phyloP scores from a whole-genome alignment of 1,140 invertebrate genomes.

The Rhyacophila brunnea region DNA sequence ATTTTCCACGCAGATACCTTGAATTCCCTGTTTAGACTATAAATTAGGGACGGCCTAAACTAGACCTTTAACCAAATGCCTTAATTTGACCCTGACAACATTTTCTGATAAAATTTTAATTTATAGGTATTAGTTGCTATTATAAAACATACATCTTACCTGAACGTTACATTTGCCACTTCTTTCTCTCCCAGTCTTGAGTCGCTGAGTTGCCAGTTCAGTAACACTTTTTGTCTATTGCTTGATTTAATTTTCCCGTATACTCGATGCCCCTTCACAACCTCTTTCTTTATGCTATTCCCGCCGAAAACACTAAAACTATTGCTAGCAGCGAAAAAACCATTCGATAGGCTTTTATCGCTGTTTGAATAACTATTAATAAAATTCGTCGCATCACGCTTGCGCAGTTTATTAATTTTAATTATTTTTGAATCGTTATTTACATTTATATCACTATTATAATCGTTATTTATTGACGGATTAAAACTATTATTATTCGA shows the following conservation, averaged over 20 bases:
- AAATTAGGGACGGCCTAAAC: too few species aligned
- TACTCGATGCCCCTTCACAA: conserved; percentile 13
- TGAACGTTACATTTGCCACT: conserved; percentile 26
- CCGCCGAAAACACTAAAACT: background rate
- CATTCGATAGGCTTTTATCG: conserved; percentile 10
- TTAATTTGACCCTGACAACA: too few species aligned
- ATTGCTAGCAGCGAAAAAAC: conserved; percentile 19
- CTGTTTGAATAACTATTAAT: conserved; percentile 16
- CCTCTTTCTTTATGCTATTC: conserved; percentile 3
- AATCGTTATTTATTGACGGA: conserved; percentile 15
- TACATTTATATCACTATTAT: conserved; percentile 3
- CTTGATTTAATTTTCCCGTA: conserved; percentile 5
- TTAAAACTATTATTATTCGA: conserved; percentile 5
- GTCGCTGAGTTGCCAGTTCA: conserved; percentile 24
- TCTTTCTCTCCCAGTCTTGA: conserved; percentile 19
- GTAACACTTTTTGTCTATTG: background rate
- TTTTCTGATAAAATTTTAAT: too few species aligned
- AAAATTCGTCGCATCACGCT: conserved; percentile 20
- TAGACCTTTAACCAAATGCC: too few species aligned
- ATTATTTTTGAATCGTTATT: background rate
- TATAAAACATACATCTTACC: conserved; percentile 8
- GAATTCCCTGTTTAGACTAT: too few species aligned
- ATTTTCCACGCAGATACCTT: too few species aligned
- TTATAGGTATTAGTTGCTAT: too few species aligned
- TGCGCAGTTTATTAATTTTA: conserved; percentile 1